phyloP scores from a whole-genome alignment of 2,113 vertebrate species.

The Cariama cristata region DNA sequence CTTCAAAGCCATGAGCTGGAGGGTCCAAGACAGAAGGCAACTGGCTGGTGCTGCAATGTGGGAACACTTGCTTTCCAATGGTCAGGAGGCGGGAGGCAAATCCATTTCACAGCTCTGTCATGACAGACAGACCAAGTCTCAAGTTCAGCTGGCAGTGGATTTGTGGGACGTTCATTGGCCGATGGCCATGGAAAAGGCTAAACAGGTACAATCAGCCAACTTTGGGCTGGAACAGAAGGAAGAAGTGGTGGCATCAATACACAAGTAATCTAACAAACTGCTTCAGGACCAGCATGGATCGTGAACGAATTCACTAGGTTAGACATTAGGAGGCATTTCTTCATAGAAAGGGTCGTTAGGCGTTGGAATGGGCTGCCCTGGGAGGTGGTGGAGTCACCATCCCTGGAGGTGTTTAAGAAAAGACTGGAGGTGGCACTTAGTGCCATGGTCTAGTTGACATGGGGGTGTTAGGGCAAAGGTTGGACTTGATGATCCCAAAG shows the following conservation, averaged over 20 bases:
- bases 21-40: background rate
- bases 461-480: too few relatives aligned
- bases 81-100: background rate
- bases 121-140: background rate
- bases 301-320: background rate
- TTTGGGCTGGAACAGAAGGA: background rate
- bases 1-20: background rate
- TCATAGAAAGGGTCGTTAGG: too few relatives aligned
- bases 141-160: background rate
- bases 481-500: too few relatives aligned
- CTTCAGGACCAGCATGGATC: background rate
- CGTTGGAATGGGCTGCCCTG: too few relatives aligned
- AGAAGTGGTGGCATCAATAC: background rate
- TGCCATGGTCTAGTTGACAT: too few relatives aligned
- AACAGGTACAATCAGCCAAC: background rate
- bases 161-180: too few relatives aligned
- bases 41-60: background rate
- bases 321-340: too few relatives aligned
- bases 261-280: background rate
- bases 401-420: too few relatives aligned
- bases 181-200: background rate
- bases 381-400: too few relatives aligned
- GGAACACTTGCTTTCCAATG: background rate
- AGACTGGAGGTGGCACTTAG: too few relatives aligned
- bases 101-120: background rate